These are phyloP conservation scores for Pygmarrhopalites habei DNA, from an alignment of 1,140 invertebrate genomes.

Conservation along the genomic window DNA sequence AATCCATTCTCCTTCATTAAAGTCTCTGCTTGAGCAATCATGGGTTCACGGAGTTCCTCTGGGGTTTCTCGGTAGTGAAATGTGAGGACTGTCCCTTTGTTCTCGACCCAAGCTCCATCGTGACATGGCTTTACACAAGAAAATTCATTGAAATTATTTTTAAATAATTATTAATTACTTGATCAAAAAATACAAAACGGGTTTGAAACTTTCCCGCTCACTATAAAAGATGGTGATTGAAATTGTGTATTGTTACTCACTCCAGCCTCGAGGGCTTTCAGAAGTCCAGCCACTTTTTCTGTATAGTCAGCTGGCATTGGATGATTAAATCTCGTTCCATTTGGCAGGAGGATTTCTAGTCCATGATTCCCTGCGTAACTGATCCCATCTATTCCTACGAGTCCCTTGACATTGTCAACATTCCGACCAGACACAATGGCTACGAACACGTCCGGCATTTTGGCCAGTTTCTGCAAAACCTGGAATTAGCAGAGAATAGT, in stretches of 20 bases:
- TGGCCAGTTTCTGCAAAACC: conserved; percentile 69
- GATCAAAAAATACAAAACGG: too few species aligned
- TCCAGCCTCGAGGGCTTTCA: conserved; percentile 72
- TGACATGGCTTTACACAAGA: conserved; percentile 59
- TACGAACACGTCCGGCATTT: conserved; percentile 78
- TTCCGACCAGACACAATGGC: conserved; percentile 79
- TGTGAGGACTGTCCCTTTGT: conserved; percentile 77
- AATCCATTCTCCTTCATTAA: conserved; percentile 68
- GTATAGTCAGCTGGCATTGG: conserved; percentile 79
- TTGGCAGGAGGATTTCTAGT: conserved; percentile 77
- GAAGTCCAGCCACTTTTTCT: conserved; percentile 66
- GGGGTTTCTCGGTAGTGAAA: conserved; percentile 83
- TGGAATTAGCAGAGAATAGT: too few species aligned
- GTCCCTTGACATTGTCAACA: conserved; percentile 77
- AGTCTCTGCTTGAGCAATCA: conserved; percentile 51
- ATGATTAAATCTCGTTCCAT: conserved; percentile 82
- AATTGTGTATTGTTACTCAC: conserved; percentile 48
- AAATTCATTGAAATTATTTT: too few species aligned
- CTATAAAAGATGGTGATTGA: too few species aligned
- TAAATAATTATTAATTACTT: too few species aligned
- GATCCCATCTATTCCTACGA: conserved; percentile 81
- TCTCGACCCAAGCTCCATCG: conserved; percentile 86
- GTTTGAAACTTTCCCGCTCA: too few species aligned
- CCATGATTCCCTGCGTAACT: conserved; percentile 88
- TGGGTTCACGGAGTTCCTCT: conserved; percentile 47